Base-by-base conservation (phyloP, 2,797 vertebrate species). In the Pangasius krempfi region DNA sequence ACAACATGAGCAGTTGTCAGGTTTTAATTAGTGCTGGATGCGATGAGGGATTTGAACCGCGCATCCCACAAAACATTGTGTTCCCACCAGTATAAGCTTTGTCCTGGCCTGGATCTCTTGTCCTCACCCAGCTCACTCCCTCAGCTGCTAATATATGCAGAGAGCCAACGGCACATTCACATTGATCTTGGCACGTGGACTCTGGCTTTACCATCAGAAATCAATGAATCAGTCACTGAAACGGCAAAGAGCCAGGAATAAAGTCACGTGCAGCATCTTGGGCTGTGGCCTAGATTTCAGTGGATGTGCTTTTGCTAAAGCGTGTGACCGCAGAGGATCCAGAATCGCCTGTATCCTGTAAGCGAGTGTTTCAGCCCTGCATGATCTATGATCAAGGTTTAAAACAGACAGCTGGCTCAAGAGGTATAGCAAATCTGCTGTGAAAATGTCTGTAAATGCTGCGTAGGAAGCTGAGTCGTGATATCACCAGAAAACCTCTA, bases 401-500 rank as follows among this genome's bases (percentile, higher is more conserved):
- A 40, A 86, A 62, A 12, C 70, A 68, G 62, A 86, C 54, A 85
- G 88, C 75, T 82, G 66, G 85, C 62, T 86, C 58, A 70, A 75
- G 89, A 92, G 88, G 88, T 90, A 85, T 88, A 86, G 82, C 85
- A 88, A 70, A 89, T 89, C 64, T 73, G 44, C 72, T 2, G 0
- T 44, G 47, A 62, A 62, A 44, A 44, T 75, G 86, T 68, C 88
- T 88, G 73, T 50, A 84, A 90, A 90, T 37, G 22, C 72, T 87
- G 91, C 84, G 88, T 89, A 86, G 91, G 90, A 86, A 75, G 89
- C 64, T 12, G 84, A 85, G 47, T 56, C 3, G 54, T 85, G 89
- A 87, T 88, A 30, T 89, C 84, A 27, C 75, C 14, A 80, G 81
- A 47, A 64, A 70, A 76, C 64, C 90, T 88, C 50, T 33, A 66